Base-by-base conservation (phyloP, 2,888 invertebrate genomes). In the Ichneumoninae sp. region DNA sequence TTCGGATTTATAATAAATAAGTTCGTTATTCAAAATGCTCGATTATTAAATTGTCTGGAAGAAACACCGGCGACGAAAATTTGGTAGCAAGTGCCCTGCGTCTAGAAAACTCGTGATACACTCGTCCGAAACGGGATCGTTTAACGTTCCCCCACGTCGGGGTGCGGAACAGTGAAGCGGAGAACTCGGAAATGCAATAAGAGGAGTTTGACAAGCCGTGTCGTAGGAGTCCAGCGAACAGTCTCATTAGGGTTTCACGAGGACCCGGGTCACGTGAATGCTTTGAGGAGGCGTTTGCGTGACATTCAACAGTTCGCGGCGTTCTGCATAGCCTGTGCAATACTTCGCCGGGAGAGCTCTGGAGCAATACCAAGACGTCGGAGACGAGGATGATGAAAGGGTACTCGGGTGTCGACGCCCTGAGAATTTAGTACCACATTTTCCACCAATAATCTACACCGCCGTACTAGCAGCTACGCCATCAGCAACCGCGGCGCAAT, bases 241-340 rank as follows among this genome's bases (percentile, higher is more conserved):
- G 60, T 63, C 60, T 70, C 63, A 78, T 78, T 78, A 70, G 30
- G 16, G 70, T 78, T 78, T 78, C 33, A 22, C 40, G 60, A 70
- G 78, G 33, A 63, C 47, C 44, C 44, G 19, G 6, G 36, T 60
- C 60, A 36, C 65, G 75, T 66, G 36, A 50, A 52, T 6, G 76
- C 76, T 76, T 66, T 66, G 76, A 76, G 36, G 52, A 33, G 40
- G 36, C 76, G 52, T 52, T 66, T 26, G 65, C 66, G 52, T 66
- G 76, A 66, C 76, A 54, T 54, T 76, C 66, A 54, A 52, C 52
- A 22, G 66, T 66, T 66, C n/a, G 66, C 22, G 33, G 36, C 33
- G 30, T 66, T 79, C 50, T 13, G 52, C 52, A 22, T 30, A 70
- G 50, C 36, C 33, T 60, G 71, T 13, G 33, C 26, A 57, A 54